Conservation (phyloP, 2,888 invertebrate species). For the Ryuthela nishihirai region DNA sequence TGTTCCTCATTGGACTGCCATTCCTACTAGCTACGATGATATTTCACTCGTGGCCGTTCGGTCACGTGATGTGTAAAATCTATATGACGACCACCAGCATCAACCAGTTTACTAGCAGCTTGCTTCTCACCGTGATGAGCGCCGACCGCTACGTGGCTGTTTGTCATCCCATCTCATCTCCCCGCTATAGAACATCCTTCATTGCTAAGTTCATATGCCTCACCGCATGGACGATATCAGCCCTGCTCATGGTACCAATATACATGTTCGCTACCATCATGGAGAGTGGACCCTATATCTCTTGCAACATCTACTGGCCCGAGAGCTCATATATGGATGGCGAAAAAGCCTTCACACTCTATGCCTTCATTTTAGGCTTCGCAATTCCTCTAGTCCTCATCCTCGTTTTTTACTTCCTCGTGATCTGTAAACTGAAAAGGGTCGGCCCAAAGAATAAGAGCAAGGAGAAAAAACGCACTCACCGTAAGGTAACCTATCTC, state of each 20-base stretch:
- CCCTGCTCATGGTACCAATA: conserved; percentile 81
- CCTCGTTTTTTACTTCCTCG: conserved; percentile 80
- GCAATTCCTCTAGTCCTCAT: conserved; percentile 80
- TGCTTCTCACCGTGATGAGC: conserved; percentile 87
- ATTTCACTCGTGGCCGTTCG: conserved; percentile 78
- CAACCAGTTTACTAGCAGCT: conserved; percentile 88
- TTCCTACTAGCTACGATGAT: conserved; percentile 81
- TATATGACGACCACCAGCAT: conserved; percentile 89
- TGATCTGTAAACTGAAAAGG: conserved; percentile 75
- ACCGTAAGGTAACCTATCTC: conserved; percentile 85
- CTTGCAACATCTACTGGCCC: conserved; percentile 43
- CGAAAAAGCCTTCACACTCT: conserved; percentile 80
- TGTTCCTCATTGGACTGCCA: conserved; percentile 85
- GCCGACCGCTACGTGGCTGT: conserved; percentile 90
- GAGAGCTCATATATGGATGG: conserved; percentile 52
- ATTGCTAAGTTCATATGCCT: conserved; percentile 77
- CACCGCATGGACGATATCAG: conserved; percentile 63
- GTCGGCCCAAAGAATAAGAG: conserved; percentile 81
- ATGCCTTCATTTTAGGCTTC: conserved; percentile 81
- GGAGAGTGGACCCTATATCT: conserved; percentile 17
- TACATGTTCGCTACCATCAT: conserved; percentile 42
- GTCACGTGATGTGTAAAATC: conserved; percentile 76
- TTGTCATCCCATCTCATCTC: conserved; percentile 86
- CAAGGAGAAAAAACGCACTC: conserved; percentile 85
- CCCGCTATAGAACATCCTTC: conserved; percentile 76